phyloP scores from a whole-genome alignment of 2,113 vertebrate species.

The Aegithalos caudatus region DNA sequence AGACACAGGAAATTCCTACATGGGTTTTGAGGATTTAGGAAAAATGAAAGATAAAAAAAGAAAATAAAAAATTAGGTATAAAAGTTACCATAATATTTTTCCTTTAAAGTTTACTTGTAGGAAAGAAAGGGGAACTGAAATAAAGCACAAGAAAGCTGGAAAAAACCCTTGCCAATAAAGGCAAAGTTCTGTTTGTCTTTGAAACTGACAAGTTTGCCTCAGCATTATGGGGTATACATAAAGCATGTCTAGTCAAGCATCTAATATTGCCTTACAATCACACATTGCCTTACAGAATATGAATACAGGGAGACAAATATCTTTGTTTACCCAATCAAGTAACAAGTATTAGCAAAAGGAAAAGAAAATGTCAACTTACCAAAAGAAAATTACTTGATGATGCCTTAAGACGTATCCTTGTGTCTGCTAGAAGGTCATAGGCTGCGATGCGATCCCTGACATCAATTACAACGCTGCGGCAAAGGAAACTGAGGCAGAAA shows the following conservation, averaged over 20 bases:
- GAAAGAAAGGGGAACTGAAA: not conserved
- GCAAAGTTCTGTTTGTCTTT: not conserved
- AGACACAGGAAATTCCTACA: not conserved
- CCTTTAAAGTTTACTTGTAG: not conserved
- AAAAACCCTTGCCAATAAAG: not conserved
- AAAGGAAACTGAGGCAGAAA: slow-evolving; percentile 78
- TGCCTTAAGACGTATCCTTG: slow-evolving; percentile 73
- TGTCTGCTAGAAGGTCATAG: slow-evolving; percentile 75
- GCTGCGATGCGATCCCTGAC: slow-evolving; percentile 69
- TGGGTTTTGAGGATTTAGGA: not conserved
- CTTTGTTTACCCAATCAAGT: not conserved
- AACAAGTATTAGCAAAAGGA: not conserved
- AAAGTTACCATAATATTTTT: not conserved
- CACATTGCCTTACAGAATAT: not conserved
- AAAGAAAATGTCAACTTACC: slow-evolving; percentile 72
- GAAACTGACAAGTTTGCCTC: not conserved
- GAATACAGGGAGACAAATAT: not conserved
- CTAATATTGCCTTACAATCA: no score
- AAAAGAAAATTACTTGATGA: slow-evolving; percentile 77
- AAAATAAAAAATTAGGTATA: not conserved
- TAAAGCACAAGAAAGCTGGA: not conserved
- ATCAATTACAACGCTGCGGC: slow-evolving; percentile 84
- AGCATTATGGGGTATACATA: not conserved
- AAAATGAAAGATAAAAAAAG: not conserved
- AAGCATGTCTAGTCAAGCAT: not conserved